Conservation (phyloP, 2,797 vertebrate genomes). For the Caiman crocodilus region DNA sequence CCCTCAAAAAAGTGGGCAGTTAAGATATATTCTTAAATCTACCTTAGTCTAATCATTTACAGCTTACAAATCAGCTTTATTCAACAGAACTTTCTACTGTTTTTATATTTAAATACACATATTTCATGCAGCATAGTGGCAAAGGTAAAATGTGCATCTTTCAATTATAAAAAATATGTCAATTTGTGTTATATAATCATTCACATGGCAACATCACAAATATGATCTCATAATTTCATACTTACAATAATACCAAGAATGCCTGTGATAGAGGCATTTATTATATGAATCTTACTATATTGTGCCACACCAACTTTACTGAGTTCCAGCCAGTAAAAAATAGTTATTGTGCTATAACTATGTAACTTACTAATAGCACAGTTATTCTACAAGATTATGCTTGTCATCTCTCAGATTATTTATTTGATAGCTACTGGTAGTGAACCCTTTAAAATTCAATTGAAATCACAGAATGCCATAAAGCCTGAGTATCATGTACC, state of each 20-base stretch:
- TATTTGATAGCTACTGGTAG: slow-evolving; percentile 53
- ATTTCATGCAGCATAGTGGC: not conserved
- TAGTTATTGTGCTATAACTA: slow-evolving; percentile 20
- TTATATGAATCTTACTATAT: not conserved
- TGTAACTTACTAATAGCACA: slow-evolving; percentile 34
- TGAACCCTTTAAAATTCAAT: slow-evolving; percentile 60
- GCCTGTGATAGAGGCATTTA: not conserved
- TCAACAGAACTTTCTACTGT: not conserved
- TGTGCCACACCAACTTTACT: slow-evolving; percentile 6
- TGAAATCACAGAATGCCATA: slow-evolving; percentile 62
- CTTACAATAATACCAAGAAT: not conserved
- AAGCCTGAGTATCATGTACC: slow-evolving; percentile 49
- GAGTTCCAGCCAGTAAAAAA: slow-evolving; percentile 24
- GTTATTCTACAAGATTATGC: slow-evolving; percentile 37
- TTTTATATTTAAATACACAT: not conserved
- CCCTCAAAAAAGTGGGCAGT: not conserved
- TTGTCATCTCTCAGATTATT: slow-evolving; percentile 65
- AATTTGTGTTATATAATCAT: not conserved
- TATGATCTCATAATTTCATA: slow-evolving; percentile 6
- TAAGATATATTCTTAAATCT: not conserved
- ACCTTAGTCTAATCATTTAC: not conserved
- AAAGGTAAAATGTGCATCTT: not conserved
- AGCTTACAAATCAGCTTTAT: not conserved
- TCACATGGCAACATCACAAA: not conserved
- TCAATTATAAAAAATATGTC: not conserved